Percentiles rank a stretch among this genome's conserved stretches.
Conservation (phyloP, 2,797 vertebrate species). For the Anabas testudineus region DNA sequence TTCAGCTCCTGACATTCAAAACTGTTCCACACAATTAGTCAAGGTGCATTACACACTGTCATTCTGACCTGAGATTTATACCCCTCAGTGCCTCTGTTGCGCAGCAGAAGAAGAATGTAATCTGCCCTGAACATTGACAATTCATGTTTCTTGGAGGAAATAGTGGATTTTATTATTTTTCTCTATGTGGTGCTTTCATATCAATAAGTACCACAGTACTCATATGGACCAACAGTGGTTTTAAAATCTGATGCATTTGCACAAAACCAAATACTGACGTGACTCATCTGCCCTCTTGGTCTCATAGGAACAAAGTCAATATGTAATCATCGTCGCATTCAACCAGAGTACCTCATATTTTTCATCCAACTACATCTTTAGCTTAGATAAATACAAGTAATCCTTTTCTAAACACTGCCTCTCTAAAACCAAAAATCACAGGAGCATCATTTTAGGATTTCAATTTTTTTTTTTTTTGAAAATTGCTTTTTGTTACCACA, state of each 20-base stretch:
- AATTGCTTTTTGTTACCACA: background rate
- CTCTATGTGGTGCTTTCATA: slow-evolving; percentile 22
- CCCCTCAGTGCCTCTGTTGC: slow-evolving; percentile 42
- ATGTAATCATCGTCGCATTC: background rate
- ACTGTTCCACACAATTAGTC: slow-evolving; percentile 70
- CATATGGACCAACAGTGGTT: slow-evolving; percentile 10
- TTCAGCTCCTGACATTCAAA: slow-evolving; percentile 55
- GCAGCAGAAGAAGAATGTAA: slow-evolving; percentile 44
- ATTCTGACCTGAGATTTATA: slow-evolving; percentile 69
- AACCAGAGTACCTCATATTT: background rate
- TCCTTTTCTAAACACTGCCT: background rate
- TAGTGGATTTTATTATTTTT: slow-evolving; percentile 39
- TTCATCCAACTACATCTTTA: background rate
- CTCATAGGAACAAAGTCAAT: background rate
- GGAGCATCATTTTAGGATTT: no score
- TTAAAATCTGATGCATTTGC: background rate
- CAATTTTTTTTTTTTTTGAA: no score
- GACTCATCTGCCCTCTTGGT: background rate
- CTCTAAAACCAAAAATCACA: background rate
- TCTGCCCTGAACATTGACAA: slow-evolving; percentile 47
- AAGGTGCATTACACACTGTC: slow-evolving; percentile 69
- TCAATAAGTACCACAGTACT: slow-evolving; percentile 16
- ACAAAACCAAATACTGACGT: slow-evolving; percentile 7
- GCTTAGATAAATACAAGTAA: background rate
- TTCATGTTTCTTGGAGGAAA: slow-evolving; percentile 48